A percentile compares a stretch with the other conserved stretches of the same genome.
These are phyloP conservation scores for Portevinia maculata DNA, from an alignment of 2,888 invertebrate species.

Conservation along the genomic window DNA sequence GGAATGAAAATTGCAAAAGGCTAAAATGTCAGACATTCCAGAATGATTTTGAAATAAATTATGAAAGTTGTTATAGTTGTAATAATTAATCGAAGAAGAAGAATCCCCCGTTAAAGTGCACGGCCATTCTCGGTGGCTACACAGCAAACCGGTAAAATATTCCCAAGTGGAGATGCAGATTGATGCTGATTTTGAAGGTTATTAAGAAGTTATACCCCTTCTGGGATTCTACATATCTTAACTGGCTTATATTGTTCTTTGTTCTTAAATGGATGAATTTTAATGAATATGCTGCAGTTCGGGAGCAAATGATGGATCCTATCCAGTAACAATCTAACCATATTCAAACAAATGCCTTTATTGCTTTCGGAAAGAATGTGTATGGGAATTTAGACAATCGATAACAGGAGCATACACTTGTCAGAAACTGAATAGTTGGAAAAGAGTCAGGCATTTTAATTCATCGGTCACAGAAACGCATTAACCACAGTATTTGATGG, in stretches of 20 bases:
- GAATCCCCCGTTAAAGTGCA: conserved; percentile 28
- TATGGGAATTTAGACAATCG: background rate
- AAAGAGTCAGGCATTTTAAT: too few relatives aligned
- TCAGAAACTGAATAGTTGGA: too few relatives aligned
- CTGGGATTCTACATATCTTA: background rate
- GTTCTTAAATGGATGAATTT: background rate
- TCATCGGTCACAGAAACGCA: too few relatives aligned
- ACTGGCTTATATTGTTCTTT: background rate
- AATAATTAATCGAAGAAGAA: conserved; percentile 15
- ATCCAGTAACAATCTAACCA: background rate
- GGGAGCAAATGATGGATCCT: background rate
- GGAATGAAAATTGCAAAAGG: conserved; percentile 12
- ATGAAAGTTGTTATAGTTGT: conserved; percentile 16
- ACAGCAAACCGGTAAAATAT: conserved; percentile 25
- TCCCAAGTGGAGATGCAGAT: background rate
- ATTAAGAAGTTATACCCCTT: background rate
- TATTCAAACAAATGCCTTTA: background rate
- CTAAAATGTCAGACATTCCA: conserved; percentile 45
- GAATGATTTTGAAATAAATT: conserved; percentile 19
- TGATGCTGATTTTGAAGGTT: conserved; percentile 24
- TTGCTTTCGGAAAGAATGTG: background rate
- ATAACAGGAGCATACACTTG: too few relatives aligned
- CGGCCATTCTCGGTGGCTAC: background rate
- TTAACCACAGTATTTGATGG: too few relatives aligned
- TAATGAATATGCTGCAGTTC: background rate